phyloP scores from a whole-genome alignment of 1,140 invertebrate species.

The Zaprionus kolodkinae region DNA sequence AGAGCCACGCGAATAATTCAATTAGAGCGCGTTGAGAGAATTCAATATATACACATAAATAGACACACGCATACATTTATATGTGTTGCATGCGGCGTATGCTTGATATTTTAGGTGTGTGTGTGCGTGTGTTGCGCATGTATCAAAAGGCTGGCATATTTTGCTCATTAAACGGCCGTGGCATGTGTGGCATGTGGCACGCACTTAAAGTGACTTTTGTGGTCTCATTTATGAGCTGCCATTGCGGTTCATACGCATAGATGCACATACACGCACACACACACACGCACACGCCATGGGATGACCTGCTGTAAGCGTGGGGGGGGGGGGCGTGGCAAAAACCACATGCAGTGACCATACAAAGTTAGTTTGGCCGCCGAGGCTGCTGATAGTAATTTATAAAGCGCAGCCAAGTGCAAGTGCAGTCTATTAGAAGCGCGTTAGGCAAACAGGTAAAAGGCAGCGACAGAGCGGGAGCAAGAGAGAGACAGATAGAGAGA shows the following conservation, averaged over 20 bases:
- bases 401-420: constrained; percentile 63
- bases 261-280: constrained; percentile 21
- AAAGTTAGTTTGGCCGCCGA: constrained; percentile 73
- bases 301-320: background rate
- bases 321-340: background rate
- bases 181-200: constrained; percentile 58
- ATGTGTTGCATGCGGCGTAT: constrained; percentile 21
- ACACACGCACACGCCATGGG: constrained; percentile 7
- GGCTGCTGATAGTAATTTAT: constrained; percentile 72
- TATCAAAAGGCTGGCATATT: constrained; percentile 12
- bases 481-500: background rate
- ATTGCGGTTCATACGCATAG: constrained; percentile 51
- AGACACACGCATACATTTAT: background rate
- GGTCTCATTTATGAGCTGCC: constrained; percentile 73
- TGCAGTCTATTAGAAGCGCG: constrained; percentile 79
- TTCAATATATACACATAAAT: constrained; percentile 1
- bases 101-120: constrained; percentile 46
- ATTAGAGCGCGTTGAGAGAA: constrained; percentile 17
- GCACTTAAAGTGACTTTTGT: constrained; percentile 72
- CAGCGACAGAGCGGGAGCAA: background rate
- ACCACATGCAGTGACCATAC: constrained; percentile 67
- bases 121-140: constrained; percentile 23
- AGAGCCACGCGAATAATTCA: background rate
- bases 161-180: constrained; percentile 53
- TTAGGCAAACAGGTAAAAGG: constrained; percentile 55